phyloP scores from a whole-genome alignment of 2,113 vertebrate species.

The Tichodroma muraria region DNA sequence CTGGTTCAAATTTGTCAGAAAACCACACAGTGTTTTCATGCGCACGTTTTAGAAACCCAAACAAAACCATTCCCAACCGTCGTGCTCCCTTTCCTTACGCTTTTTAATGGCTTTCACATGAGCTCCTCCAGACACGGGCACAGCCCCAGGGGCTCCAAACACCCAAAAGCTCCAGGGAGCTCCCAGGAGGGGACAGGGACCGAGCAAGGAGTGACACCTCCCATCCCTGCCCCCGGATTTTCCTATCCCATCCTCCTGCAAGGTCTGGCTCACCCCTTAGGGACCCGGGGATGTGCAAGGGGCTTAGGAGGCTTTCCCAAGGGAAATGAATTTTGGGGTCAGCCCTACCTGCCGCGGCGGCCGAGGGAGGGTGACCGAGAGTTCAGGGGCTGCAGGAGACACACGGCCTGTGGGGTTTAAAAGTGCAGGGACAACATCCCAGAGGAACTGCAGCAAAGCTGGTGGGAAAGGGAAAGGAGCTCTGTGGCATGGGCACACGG shows the following conservation, averaged over 20 bases:
- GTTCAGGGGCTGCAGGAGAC: background rate
- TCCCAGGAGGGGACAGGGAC: background rate
- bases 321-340: background rate
- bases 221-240: background rate
- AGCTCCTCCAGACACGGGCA: background rate
- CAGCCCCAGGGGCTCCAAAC: background rate
- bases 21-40: conserved; percentile 36
- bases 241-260: background rate
- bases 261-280: background rate
- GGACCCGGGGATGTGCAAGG: background rate
- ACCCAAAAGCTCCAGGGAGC: background rate
- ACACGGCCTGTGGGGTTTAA: background rate
- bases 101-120: background rate
- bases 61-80: background rate
- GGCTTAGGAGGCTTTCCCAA: background rate
- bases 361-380: background rate
- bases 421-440: background rate
- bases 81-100: background rate
- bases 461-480: background rate
- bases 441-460: background rate
- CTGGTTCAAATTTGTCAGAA: conserved; percentile 37
- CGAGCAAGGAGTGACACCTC: background rate
- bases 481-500: rapidly evolving
- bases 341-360: background rate
- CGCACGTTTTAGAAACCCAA: conserved; percentile 23